Conservation (phyloP, 2,888 invertebrate species). For the Drosophila diplacantha region DNA sequence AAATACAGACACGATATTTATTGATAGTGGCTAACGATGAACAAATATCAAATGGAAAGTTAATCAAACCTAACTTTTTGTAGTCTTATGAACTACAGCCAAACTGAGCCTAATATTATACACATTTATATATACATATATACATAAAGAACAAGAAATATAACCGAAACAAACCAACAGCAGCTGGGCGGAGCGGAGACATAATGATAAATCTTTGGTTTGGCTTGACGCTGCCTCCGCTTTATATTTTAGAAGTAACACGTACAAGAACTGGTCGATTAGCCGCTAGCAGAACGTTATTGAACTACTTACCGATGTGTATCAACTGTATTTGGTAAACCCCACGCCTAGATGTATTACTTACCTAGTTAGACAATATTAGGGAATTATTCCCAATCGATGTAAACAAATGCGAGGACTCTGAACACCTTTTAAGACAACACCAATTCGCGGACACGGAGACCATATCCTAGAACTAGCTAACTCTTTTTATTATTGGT, state of each 20-base stretch:
- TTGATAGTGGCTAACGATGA: slow-evolving; percentile 21
- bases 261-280: slow-evolving; percentile 32
- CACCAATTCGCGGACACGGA: slow-evolving; percentile 45
- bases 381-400: slow-evolving; percentile 64
- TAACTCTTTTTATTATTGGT: slow-evolving; percentile 24
- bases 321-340: slow-evolving; percentile 24
- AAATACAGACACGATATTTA: slow-evolving; percentile 20
- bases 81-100: slow-evolving; percentile 39
- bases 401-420: slow-evolving; percentile 37
- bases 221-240: slow-evolving; percentile 14
- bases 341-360: slow-evolving; percentile 47
- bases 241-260: slow-evolving; percentile 13
- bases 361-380: slow-evolving; percentile 75
- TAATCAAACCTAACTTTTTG: slow-evolving; percentile 29
- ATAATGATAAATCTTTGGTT: slow-evolving; percentile 8
- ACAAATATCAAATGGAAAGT: slow-evolving; percentile 11
- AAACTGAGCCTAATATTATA: slow-evolving; percentile 30
- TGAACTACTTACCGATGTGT: slow-evolving; percentile 6
- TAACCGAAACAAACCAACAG: slow-evolving; percentile 24
- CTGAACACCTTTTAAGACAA: slow-evolving; percentile 56
- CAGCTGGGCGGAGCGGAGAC: slow-evolving; percentile 12
- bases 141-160: slow-evolving; percentile 4
- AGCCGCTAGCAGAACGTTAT: slow-evolving; percentile 14
- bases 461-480: slow-evolving; percentile 16
- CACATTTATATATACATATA: slow-evolving; percentile 15